Percentiles rank a stretch among this genome's conserved stretches.
Evolutionary conservation across 2,888 invertebrate species (phyloP).

Genomic region (Prosapia bicincta): DNA sequence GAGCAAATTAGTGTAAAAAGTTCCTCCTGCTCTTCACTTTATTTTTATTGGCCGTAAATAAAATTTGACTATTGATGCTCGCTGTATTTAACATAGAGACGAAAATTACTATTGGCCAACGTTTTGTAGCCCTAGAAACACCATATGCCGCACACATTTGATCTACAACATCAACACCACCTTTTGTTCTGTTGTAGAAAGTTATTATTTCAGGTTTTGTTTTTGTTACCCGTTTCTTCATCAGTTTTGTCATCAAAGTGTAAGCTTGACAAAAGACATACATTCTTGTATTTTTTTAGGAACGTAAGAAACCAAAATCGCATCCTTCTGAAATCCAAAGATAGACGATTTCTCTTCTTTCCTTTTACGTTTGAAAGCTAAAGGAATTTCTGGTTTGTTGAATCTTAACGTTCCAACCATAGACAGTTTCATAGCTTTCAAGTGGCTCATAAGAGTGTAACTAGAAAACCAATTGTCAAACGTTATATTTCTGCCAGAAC

Average conservation of each 20-base stretch:
- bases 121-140: neutral
- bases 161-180: neutral
- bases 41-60: neutral
- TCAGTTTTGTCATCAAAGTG: neutral
- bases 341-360: conserved; percentile 4
- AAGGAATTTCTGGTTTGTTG: neutral
- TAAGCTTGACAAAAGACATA: neutral
- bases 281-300: neutral
- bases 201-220: conserved; percentile 2
- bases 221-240: neutral
- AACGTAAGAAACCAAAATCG: neutral
- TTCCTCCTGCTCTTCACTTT: neutral
- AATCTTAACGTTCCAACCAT: neutral
- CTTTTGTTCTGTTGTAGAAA: conserved; percentile 6
- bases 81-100: conserved; percentile 1
- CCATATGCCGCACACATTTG: neutral
- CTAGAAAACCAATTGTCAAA: neutral
- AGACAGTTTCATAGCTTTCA: neutral
- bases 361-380: neutral
- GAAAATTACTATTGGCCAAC: conserved; percentile 9
- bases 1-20: neutral
- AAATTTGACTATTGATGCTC: neutral
- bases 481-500: no score
- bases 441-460: neutral
- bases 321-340: conserved; percentile 1